Percentiles rank a stretch among this genome's conserved stretches.
phyloP scores from a whole-genome alignment of 2,113 vertebrate genomes.

The Mastomys coucha region DNA sequence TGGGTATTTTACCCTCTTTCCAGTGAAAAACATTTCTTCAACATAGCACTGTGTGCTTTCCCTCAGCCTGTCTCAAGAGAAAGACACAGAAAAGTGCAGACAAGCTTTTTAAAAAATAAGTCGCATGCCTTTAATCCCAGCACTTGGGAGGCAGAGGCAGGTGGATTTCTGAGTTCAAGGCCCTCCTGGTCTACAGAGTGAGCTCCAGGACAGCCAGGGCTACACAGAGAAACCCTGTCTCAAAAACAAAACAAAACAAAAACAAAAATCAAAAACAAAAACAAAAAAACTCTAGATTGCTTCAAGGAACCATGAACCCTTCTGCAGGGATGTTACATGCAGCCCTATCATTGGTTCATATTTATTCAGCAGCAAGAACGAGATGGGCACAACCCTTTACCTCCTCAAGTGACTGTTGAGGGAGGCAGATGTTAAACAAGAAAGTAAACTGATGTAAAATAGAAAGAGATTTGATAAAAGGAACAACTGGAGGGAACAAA shows the following conservation, averaged over 20 bases:
- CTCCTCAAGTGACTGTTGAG: not conserved
- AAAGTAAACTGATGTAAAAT: not conserved
- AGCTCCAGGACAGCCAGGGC: too few relatives aligned
- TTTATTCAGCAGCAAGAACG: not conserved
- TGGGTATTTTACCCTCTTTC: not conserved
- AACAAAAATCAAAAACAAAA: too few relatives aligned
- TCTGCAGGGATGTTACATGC: not conserved
- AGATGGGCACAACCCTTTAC: not conserved
- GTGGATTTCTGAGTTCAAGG: too few relatives aligned
- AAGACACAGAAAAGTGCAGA: not conserved
- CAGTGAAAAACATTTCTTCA: slow-evolving; percentile 17
- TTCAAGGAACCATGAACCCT: not conserved
- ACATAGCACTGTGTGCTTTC: not conserved
- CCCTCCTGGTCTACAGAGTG: too few relatives aligned
- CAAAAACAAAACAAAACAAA: too few relatives aligned
- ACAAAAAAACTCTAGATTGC: too few relatives aligned
- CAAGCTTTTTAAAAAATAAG: not conserved
- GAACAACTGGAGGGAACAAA: not conserved
- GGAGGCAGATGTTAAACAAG: not conserved
- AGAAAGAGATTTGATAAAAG: not conserved
- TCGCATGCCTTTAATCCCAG: too few relatives aligned
- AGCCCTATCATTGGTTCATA: not conserved
- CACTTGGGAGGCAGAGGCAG: too few relatives aligned
- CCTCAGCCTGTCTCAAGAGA: not conserved
- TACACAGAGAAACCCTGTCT: too few relatives aligned